A percentile compares a stretch with the other conserved stretches of the same genome.
Evolutionary conservation across 2,113 vertebrate genomes (phyloP).

Genomic region (Microtus ochrogaster): DNA sequence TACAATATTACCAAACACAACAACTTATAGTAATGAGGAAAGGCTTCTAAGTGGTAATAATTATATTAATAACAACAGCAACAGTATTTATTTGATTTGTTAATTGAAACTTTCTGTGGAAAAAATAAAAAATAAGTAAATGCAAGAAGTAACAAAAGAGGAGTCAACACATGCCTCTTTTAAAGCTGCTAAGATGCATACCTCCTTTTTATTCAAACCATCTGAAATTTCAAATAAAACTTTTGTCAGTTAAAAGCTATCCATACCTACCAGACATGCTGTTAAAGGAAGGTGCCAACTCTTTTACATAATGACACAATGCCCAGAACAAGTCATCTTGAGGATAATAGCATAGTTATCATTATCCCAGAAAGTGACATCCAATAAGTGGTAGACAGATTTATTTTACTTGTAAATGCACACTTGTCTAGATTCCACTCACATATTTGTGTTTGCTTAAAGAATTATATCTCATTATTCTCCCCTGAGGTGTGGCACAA

Average conservation of each 20-base stretch:
- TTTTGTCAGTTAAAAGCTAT: conserved; percentile 79
- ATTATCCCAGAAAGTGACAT: conserved; percentile 68
- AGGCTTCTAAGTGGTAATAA: conserved; percentile 63
- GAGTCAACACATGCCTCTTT: conserved; percentile 49
- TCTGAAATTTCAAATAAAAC: conserved; percentile 61
- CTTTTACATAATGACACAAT: conserved; percentile 67
- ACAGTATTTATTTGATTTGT: conserved; percentile 59
- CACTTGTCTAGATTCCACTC: conserved; percentile 66
- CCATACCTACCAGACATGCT: conserved; percentile 78
- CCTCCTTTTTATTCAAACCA: conserved; percentile 58
- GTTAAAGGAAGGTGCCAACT: conserved; percentile 67
- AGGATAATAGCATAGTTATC: conserved; percentile 70
- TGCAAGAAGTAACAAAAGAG: neutral
- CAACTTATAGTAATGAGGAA: conserved; percentile 57
- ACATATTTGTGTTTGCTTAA: conserved; percentile 54
- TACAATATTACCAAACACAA: conserved; percentile 65
- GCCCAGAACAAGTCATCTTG: conserved; percentile 67
- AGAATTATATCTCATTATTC: neutral
- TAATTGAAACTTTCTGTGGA: conserved; percentile 52
- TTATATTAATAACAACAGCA: neutral
- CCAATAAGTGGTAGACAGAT: conserved; percentile 68
- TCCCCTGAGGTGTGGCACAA: neutral
- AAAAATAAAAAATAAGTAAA: conserved; percentile 14
- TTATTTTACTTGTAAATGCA: conserved; percentile 67
- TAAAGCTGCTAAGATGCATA: conserved; percentile 23